Evolutionary conservation across 2,888 invertebrate species (phyloP), one percentile per base, ranked within the genome.

Genomic region (Agrenia bidenticulata): DNA sequence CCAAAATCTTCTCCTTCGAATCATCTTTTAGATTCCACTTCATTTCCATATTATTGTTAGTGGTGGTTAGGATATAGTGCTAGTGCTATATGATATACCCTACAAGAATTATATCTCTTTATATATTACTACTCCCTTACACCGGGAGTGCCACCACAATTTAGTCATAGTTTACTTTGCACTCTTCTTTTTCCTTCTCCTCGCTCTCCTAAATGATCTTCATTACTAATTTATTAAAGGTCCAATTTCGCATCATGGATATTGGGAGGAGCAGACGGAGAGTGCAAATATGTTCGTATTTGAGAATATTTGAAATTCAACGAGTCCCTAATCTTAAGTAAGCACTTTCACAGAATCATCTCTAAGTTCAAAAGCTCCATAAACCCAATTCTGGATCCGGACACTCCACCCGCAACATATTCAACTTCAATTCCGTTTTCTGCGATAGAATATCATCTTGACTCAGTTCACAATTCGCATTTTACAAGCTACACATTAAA

Each of bases 141-240:
- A 4, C 15, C 5, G 32, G 4, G 11, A 4, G 5, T 7, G 11
- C 32, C 32, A 32, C 32, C 32, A 32, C 32, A 32, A 4, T 32
- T 32, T 4, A 32, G 11, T 7, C 32, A 32, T 32, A 4, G 45
- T 55, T 55, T 55, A 17, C 26, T 55, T 55, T 27, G 27, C 37
- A 32, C 27, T 55, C 19, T 26, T 26, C 32, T 23, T 9, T 23
- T 5, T 13, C 27, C 19, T 26, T 26, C 32, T 23, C 19, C 23
- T 5, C 27, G 37, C 2, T 15, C 45, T 21, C 55, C 55, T 5
- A 55, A 45, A 5, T 45, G 37, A 21, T n/a, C 39, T 41, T 57
- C 37, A 37, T 57, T 37, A 57, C 56, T 57, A 21, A 57, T 57
- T 57, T 41, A 57, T 57, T 19, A 21, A 51, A 57, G 37, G 21